Evolutionary conservation across 2,888 invertebrate species (phyloP).

Genomic region (Drosophila koepferae): DNA sequence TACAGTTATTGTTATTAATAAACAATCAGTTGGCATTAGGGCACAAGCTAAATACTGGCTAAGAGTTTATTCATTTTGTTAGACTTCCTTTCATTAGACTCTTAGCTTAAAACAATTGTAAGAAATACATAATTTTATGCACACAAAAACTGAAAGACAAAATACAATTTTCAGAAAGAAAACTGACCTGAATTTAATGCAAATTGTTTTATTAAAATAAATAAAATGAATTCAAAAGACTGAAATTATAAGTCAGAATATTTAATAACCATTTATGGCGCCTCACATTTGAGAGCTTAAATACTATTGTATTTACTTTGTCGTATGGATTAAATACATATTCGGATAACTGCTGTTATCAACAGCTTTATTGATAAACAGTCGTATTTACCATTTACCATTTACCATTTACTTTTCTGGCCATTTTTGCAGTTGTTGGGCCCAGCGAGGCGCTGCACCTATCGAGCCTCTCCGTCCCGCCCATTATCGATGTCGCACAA

Average conservation of each 20-base stretch:
- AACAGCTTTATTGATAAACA: conserved; percentile 43
- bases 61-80: no score
- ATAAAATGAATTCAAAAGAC: background rate
- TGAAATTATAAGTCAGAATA: background rate
- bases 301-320: background rate
- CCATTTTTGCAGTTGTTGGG: conserved; percentile 73
- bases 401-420: conserved; percentile 41
- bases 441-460: conserved; percentile 81
- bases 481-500: conserved; percentile 85
- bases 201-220: background rate
- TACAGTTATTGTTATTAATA: no score
- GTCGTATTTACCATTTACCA: conserved; percentile 27
- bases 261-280: background rate
- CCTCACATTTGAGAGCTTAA: background rate
- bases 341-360: conserved; percentile 9
- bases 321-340: conserved; percentile 5
- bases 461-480: conserved; percentile 84
- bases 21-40: no score
- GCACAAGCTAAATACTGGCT: no score
- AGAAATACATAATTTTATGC: no score
- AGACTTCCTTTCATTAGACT: no score
- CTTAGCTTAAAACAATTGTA: no score
- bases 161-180: background rate
- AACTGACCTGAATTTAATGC: background rate
- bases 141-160: no score